Conservation (phyloP, 2,113 vertebrate genomes). For the Aegotheles bennettii region DNA sequence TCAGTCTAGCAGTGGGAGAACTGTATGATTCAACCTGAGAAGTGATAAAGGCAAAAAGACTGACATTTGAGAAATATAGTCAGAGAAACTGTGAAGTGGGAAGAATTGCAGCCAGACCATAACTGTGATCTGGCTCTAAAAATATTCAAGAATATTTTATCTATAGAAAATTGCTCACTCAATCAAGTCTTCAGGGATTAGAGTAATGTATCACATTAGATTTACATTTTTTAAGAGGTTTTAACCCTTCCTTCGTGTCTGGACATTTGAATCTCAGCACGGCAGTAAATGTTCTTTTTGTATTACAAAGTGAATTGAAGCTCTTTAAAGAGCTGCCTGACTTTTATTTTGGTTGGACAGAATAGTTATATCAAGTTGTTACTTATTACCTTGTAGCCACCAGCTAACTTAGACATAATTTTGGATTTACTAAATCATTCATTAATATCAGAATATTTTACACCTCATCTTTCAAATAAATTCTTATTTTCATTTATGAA, state of each 20-base stretch:
- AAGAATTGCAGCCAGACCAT: neutral
- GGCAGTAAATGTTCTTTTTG: neutral
- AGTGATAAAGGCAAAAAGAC: neutral
- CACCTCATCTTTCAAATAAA: neutral
- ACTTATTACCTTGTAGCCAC: neutral
- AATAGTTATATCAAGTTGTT: slow-evolving; percentile 3
- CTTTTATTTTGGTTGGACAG: slow-evolving; percentile 27
- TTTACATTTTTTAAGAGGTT: neutral
- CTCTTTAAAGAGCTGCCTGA: neutral
- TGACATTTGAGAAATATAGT: neutral
- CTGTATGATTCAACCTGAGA: neutral
- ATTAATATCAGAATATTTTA: neutral
- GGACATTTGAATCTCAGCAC: neutral
- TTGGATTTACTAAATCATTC: neutral
- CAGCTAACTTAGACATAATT: neutral
- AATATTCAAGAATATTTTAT: neutral
- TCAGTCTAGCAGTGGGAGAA: neutral
- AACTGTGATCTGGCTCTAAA: neutral
- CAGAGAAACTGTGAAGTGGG: neutral
- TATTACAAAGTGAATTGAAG: neutral
- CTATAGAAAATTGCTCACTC: neutral
- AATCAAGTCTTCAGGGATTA: neutral
- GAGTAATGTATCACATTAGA: neutral
- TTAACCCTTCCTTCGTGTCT: neutral
- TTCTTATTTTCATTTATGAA: neutral